These are phyloP conservation scores for Megamerina dolium DNA, from an alignment of 2,888 invertebrate genomes.

Conservation along the genomic window DNA sequence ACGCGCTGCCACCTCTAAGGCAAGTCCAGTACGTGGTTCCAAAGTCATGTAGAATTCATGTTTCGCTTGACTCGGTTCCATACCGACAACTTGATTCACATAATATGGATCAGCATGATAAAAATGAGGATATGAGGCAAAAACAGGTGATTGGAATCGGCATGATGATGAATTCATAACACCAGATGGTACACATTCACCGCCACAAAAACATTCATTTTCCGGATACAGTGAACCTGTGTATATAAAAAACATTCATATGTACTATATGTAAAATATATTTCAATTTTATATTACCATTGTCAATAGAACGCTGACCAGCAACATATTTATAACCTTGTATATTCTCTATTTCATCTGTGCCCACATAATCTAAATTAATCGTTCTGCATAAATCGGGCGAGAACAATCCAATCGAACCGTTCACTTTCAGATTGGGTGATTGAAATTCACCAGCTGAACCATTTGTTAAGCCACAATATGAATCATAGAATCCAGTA, in stretches of 20 bases:
- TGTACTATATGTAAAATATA: too few relatives aligned
- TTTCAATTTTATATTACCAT: constrained; percentile 50
- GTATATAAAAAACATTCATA: constrained; percentile 18
- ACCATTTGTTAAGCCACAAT: constrained; percentile 61
- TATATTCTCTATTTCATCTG: constrained; percentile 56
- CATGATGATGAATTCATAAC: constrained; percentile 73
- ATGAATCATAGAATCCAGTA: constrained; percentile 52
- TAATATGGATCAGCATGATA: constrained; percentile 67
- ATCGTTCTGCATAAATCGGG: constrained; percentile 72
- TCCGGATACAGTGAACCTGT: constrained; percentile 56
- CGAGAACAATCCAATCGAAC: constrained; percentile 59
- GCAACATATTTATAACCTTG: constrained; percentile 62
- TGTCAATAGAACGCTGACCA: constrained; percentile 61
- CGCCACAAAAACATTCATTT: constrained; percentile 68
- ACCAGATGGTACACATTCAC: constrained; percentile 67
- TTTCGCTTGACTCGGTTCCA: constrained; percentile 58
- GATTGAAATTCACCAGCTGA: constrained; percentile 78
- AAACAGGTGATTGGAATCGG: constrained; percentile 74
- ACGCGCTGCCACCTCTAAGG: constrained; percentile 68
- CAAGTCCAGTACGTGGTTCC: constrained; percentile 70
- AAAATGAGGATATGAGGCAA: constrained; percentile 81
- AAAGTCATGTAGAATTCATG: constrained; percentile 73
- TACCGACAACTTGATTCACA: constrained; percentile 59
- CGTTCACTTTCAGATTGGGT: constrained; percentile 56
- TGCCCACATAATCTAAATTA: constrained; percentile 57